Evolutionary conservation across 2,113 vertebrate species (phyloP), one percentile per base, ranked within the genome.

Genomic region (Vimba vimba): DNA sequence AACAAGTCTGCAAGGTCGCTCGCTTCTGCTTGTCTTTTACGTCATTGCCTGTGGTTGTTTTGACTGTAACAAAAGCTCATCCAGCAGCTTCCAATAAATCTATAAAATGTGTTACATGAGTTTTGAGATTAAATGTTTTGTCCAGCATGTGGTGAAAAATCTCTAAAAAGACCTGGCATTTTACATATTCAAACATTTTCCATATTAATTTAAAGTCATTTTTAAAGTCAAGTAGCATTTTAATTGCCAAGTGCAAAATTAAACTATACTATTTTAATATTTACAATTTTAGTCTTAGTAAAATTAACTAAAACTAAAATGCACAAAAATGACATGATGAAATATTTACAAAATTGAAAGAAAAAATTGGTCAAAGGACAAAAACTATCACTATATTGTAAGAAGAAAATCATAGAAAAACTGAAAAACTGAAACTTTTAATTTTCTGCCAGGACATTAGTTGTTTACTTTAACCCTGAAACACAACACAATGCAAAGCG

Each of bases 11-110:
- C 9, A 59, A 57, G 52, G 50, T 59, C 30, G 6, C 5, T 23
- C 30, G 25, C 47, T 76, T 30, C 74, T 27, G 36, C 1, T 36
- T 43, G 1, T 77, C 9, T 19, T n/a, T 79, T 39, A 43, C 23
- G 3, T n/a, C 50, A 79, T 60, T 60, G 57, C 36, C 23, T 79
- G 57, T n/a, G 27, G 77, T 62, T 39, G 33, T 79, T 43, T 25
- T 33, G 30, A 36, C 52, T 59, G 25, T 57, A 59, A 57, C 27
- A 36, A 78, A 78, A 78, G 9, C 76, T 78, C 27, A 78, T 57
- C 75, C 75, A 55, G 27, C 76, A 59, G 76, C 52, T 59, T 59
- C 27, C 76, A 59, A 73, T 83, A 33, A 36, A 69, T 47, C 27
- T n/a, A 36, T 55, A 36, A 59, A 39, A 75, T 43, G n/a, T 47